Conservation (phyloP, 2,797 vertebrate species). For the Melanotaenia trifasciata region DNA sequence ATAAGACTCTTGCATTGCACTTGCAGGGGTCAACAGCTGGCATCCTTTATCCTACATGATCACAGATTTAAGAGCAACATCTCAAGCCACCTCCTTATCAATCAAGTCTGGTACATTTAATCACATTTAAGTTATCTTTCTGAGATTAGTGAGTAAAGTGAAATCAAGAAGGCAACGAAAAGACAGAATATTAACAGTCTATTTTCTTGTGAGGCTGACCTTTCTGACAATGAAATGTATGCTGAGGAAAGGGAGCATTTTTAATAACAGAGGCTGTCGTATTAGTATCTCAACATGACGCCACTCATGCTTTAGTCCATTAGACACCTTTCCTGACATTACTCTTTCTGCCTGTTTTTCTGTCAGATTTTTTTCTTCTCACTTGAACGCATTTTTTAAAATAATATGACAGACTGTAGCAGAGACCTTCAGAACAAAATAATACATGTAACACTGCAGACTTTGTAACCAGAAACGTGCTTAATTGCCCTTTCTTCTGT, state of each 20-base stretch:
- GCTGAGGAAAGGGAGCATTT: constrained; percentile 44
- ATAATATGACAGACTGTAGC: neutral
- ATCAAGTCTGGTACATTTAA: constrained; percentile 36
- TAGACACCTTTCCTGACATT: constrained; percentile 4
- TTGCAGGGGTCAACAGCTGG: neutral
- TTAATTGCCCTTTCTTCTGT: constrained; percentile 30
- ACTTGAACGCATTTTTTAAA: constrained; percentile 6
- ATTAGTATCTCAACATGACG: constrained; percentile 22
- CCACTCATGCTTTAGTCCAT: constrained; percentile 17
- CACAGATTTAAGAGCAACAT: constrained; percentile 17
- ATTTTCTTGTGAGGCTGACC: constrained; percentile 22
- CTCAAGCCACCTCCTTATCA: constrained; percentile 2
- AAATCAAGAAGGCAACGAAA: constrained; percentile 58
- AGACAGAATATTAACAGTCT: constrained; percentile 41
- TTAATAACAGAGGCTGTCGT: constrained; percentile 42
- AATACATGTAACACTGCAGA: constrained; percentile 3
- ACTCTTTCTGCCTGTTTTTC: neutral
- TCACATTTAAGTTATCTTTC: constrained; percentile 39
- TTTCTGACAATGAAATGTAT: constrained; percentile 60
- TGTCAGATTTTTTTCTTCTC: constrained; percentile 9
- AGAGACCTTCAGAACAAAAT: constrained; percentile 1
- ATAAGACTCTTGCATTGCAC: neutral
- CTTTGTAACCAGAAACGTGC: neutral
- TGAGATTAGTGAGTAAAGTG: constrained; percentile 43
- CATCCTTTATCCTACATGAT: constrained; percentile 10